phyloP scores from a whole-genome alignment of 2,888 invertebrate species.

The Epistrophe grossulariae region DNA sequence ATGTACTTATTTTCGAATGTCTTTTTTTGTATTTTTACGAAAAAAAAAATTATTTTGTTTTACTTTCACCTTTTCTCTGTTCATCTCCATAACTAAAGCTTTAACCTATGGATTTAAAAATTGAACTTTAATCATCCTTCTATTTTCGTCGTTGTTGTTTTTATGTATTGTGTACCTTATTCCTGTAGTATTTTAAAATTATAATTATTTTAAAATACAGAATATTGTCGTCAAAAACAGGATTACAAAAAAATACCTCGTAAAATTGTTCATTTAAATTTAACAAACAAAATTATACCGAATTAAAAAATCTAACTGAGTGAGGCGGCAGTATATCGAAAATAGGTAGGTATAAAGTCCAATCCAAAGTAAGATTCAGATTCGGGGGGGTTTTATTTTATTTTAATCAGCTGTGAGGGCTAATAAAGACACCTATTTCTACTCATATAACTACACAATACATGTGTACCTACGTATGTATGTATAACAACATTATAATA shows the following conservation, averaged over 20 bases:
- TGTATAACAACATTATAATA: constrained; percentile 8
- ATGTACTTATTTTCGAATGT: not conserved
- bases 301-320: constrained; percentile 37
- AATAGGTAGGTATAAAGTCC: constrained; percentile 47
- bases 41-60: constrained; percentile 8
- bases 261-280: constrained; percentile 65
- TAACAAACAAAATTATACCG: constrained; percentile 16
- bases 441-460: not conserved
- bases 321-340: constrained; percentile 64
- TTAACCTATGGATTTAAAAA: constrained; percentile 21
- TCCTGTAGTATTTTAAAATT: constrained; percentile 51
- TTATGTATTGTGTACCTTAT: not conserved
- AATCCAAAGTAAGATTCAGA: constrained; percentile 33
- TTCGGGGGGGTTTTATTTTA: constrained; percentile 29
- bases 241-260: constrained; percentile 60
- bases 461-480: not conserved
- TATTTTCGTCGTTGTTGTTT: not conserved
- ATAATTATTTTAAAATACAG: constrained; percentile 45
- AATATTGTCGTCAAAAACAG: not conserved
- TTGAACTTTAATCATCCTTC: constrained; percentile 46
- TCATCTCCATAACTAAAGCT: constrained; percentile 29
- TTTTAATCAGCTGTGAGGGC: constrained; percentile 70
- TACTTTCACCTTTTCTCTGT: constrained; percentile 33
- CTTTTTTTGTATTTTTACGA: not conserved
- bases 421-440: constrained; percentile 23